These are phyloP conservation scores for Parotocinclus haroldoi DNA, from an alignment of 2,797 vertebrate species.

Conservation along the genomic window DNA sequence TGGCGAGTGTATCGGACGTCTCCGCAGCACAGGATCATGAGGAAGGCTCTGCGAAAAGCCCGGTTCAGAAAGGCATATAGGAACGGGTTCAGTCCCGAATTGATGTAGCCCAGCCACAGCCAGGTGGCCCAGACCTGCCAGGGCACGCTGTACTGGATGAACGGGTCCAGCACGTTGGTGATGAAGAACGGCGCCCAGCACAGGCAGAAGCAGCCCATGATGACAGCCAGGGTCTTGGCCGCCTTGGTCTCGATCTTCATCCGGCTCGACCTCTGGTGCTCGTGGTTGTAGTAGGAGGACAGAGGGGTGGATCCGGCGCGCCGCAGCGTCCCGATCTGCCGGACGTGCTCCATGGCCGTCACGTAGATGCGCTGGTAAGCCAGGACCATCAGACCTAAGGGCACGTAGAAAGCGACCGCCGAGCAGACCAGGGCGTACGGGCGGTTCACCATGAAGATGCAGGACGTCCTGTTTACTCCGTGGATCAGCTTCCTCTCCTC, in stretches of 20 bases:
- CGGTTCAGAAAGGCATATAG: constrained; percentile 80
- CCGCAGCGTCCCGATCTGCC: constrained; percentile 74
- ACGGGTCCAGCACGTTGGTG: constrained; percentile 79
- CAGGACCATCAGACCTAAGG: constrained; percentile 74
- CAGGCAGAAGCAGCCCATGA: constrained; percentile 81
- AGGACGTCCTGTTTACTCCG: constrained; percentile 70
- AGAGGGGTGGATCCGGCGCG: constrained; percentile 72
- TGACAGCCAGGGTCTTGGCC: constrained; percentile 76
- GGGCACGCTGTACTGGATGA: constrained; percentile 76
- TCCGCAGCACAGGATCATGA: constrained; percentile 78
- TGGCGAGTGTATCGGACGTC: constrained; percentile 65
- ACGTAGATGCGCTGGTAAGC: constrained; percentile 80
- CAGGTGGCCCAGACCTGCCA: constrained; percentile 80
- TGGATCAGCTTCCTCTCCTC: constrained; percentile 55
- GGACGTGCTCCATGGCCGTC: constrained; percentile 75
- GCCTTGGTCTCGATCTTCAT: constrained; percentile 79
- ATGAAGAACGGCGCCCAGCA: constrained; percentile 81
- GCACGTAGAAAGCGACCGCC: constrained; percentile 76
- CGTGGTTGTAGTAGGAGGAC: constrained; percentile 38
- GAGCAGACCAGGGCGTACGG: constrained; percentile 79
- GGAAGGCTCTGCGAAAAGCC: constrained; percentile 76
- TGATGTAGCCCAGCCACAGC: constrained; percentile 80
- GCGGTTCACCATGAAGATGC: constrained; percentile 76
- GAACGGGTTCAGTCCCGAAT: constrained; percentile 80
- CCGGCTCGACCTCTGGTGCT: constrained; percentile 59